phyloP scores from a whole-genome alignment of 2,888 invertebrate species.

The Epinotia nisella region DNA sequence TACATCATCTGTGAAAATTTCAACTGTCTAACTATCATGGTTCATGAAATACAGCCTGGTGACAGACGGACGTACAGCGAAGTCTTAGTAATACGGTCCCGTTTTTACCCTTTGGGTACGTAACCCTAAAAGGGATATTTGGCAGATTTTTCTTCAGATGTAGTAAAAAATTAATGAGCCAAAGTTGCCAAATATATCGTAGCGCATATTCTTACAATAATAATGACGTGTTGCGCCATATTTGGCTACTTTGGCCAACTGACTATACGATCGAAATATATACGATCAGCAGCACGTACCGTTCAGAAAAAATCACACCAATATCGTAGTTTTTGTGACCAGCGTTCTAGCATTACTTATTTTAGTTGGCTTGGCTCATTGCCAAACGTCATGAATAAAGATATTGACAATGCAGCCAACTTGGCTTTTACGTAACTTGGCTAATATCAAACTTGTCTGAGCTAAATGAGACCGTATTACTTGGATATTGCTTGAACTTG shows the following conservation, averaged over 20 bases:
- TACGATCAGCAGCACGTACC: neutral
- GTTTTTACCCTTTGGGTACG: too few species aligned
- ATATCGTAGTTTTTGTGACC: neutral
- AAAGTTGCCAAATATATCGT: too few species aligned
- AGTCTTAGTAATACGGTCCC: too few species aligned
- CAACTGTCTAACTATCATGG: too few species aligned
- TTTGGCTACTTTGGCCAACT: neutral
- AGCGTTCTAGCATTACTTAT: constrained; percentile 1
- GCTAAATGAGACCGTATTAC: constrained; percentile 20
- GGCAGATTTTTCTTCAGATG: too few species aligned
- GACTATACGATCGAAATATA: too few species aligned
- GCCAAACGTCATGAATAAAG: constrained; percentile 37
- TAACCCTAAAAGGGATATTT: too few species aligned
- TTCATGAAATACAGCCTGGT: too few species aligned
- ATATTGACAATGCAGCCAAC: constrained; percentile 31
- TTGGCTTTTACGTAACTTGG: constrained; percentile 35
- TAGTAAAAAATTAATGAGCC: too few species aligned
- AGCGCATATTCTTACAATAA: too few species aligned
- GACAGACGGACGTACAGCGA: too few species aligned
- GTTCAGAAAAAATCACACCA: neutral
- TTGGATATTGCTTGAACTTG: constrained; percentile 21
- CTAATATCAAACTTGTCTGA: constrained; percentile 30
- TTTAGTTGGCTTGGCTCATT: constrained; percentile 11
- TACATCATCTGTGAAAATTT: too few species aligned
- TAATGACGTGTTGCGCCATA: neutral